phyloP scores from a whole-genome alignment of 2,113 vertebrate genomes.

The Romanogobio albipinnatus region DNA sequence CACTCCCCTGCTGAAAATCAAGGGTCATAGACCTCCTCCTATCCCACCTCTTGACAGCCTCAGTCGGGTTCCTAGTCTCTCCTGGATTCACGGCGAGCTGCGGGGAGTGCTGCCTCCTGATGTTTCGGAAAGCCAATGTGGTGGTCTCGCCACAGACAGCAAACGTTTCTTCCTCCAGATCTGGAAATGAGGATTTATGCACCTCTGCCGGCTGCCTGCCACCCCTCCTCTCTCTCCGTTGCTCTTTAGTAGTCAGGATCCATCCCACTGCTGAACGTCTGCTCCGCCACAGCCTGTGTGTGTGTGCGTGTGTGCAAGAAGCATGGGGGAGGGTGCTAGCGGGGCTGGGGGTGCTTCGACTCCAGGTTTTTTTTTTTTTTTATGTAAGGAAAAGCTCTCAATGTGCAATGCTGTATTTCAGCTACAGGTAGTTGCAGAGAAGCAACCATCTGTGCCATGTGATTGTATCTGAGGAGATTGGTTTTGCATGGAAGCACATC shows the following conservation, averaged over 20 bases:
- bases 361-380: constrained; percentile 48
- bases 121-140: constrained; percentile 63
- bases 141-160: constrained; percentile 65
- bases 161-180: constrained; percentile 66
- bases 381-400: constrained; percentile 31
- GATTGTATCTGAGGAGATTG: neutral
- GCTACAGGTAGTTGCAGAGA: constrained; percentile 57
- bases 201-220: constrained; percentile 70
- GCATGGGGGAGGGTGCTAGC: constrained; percentile 16
- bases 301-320: constrained; percentile 59
- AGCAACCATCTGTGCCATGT: constrained; percentile 9
- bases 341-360: constrained; percentile 46
- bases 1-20: constrained; percentile 68
- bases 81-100: constrained; percentile 67
- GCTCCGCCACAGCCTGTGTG: constrained; percentile 72
- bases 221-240: constrained; percentile 66
- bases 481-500: neutral
- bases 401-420: constrained; percentile 37
- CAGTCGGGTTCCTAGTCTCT: constrained; percentile 61
- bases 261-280: constrained; percentile 83
- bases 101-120: constrained; percentile 66
- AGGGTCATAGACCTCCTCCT: constrained; percentile 76
- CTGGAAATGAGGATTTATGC: constrained; percentile 75
- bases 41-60: constrained; percentile 75
- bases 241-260: constrained; percentile 86